Base-by-base conservation (phyloP, 2,888 invertebrate genomes). In the Alitta virens region DNA sequence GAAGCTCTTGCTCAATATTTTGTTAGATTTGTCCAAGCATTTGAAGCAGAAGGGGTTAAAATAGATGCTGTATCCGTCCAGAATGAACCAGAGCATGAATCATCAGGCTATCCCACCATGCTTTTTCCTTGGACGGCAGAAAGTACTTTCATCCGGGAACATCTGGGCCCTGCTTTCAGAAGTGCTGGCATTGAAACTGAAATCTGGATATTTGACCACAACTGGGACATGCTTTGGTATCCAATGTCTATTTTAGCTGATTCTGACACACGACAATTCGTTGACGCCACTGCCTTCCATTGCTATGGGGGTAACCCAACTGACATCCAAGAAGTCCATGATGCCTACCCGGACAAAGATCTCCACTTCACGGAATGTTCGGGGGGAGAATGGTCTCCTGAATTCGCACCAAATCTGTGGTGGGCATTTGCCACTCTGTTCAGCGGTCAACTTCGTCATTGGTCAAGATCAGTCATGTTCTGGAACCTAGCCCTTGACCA, bases 351-450 rank as follows among this genome's bases (percentile, higher is more conserved):
- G 25, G 63, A 66, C 25, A 66, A 64, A 38, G 57, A 66, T 26
- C 5, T 68, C n/a, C 60, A 68, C 50, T 68, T 68, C 57, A 68
- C 68, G 12, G 68, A 68, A 42, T 66, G 66, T 21, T 56, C 64
- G 9, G 66, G 66, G 3, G 62, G 62, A 0, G 58, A 64, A 26
- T 66, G 66, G 60, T 62, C 62, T 21, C 46, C 62, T 0, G 24
- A 64, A 26, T 66, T 64, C 43, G 62, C 56, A 33, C 62, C 60
- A 51, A 51, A 46, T 2, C 51, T 66, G 43, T 59, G 56, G 21
- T 68, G 66, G 66, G 62, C 66, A 38, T 25, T 50, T 5, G 42
- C 66, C 57, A 66, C 62, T 49, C 57, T 68, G 9, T 64, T 66
- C 54, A 62, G 63, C 38, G 63, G 63, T 7, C 66, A 66, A 54